Base-by-base conservation (phyloP, 2,113 vertebrate genomes). In the Seriola quinqueradiata region DNA sequence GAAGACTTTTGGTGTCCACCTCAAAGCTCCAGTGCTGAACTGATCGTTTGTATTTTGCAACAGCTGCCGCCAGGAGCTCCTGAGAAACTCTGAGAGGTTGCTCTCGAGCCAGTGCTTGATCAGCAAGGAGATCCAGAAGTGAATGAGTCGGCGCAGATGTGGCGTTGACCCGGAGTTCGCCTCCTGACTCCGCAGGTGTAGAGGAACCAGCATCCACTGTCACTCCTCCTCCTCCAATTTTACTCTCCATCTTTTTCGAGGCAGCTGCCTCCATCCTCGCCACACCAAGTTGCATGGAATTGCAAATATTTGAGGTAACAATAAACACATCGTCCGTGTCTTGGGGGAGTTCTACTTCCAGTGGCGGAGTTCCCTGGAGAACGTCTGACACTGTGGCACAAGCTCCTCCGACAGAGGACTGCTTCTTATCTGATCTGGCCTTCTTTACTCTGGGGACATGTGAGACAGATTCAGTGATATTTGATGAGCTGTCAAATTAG, bases 241-340 rank as follows among this genome's bases (percentile, higher is more conserved):
- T 48, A 57, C 1, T 21, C 5, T 77, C 60, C 0, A 19, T 1
- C 2, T 48, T 95, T 72, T 93, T 95, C 23, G 96, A 69, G 14
- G 79, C 93, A 44, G 92, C 89, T 79, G 95, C 82, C 14, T 96
- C 96, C 91, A 96, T 95, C 4, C 94, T 94, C 54, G 94, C 94
- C 0, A 91, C 89, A 67, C 94, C 94, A 1, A 95, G 85, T 0
- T 96, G 93, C 1, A 95, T 87, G 14, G 95, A 91, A 61, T 90
- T 94, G 61, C 73, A 90, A 79, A 93, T 0, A 25, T 42, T 82
- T 21, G 96, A 69, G 61, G 94, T 94, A 46, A 94, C 95, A 1
- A 95, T 94, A 63, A 95, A 59, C 0, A 95, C 14, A 61, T 95
- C 4, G 70, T 96, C 95, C 84, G 94, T 3, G 11, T 80, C 75